phyloP scores from a whole-genome alignment of 2,113 vertebrate species.

The Dromiciops gliroides region DNA sequence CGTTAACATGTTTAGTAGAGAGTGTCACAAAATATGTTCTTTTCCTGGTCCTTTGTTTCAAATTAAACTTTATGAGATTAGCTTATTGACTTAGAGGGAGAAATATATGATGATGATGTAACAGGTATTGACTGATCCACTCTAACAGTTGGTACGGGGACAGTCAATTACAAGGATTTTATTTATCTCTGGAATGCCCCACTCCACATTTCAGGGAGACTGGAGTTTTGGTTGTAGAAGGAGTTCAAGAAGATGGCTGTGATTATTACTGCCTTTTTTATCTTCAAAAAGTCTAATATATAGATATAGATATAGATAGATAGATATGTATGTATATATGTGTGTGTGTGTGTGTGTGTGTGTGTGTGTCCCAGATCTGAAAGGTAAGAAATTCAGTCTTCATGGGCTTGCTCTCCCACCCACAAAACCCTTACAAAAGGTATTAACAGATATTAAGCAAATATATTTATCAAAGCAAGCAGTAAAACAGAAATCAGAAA shows the following conservation, averaged over 20 bases:
- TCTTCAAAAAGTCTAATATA: not conserved
- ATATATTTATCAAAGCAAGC: not conserved
- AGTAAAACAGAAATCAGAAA: not conserved
- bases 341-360: too few species aligned
- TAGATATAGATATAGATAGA: too few species aligned
- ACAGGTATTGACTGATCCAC: not conserved
- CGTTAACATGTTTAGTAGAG: not conserved
- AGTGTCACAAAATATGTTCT: not conserved
- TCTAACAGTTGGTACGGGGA: too few species aligned
- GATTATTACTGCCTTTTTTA: not conserved
- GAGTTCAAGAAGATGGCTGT: not conserved
- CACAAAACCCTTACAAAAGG: not conserved
- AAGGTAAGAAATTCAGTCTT: not conserved
- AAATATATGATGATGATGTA: not conserved
- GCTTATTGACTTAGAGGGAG: not conserved
- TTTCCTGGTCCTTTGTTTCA: conserved; percentile 22
- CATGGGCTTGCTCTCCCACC: not conserved
- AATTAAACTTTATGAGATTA: not conserved
- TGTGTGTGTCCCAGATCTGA: not conserved
- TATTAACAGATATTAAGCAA: not conserved
- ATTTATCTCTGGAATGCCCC: not conserved
- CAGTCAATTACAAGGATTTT: not conserved
- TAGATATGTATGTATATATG: too few species aligned
- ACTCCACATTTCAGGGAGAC: not conserved
- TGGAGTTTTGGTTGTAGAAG: not conserved